Conservation (phyloP, 92 coral and sea anemone genomes). For the Actinostola sp. region DNA sequence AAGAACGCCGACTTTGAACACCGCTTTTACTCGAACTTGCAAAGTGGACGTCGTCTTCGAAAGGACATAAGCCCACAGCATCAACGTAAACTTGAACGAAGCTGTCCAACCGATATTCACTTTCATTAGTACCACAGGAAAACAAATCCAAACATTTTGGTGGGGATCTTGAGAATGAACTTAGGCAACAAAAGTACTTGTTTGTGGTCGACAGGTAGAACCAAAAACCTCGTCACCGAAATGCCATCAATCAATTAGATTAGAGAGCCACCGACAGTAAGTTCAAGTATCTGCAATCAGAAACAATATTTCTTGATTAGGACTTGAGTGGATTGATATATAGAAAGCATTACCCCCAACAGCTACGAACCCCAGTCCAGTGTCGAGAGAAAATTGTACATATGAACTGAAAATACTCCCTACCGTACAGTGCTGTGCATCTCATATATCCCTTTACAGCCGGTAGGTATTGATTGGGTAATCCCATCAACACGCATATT, state of each 20-base stretch:
- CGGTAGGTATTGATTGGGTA: no score
- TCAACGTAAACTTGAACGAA: conserved; percentile 1
- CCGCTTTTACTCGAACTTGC: neutral
- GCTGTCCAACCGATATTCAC: neutral
- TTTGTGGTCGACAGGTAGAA: neutral
- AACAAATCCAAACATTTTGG: neutral
- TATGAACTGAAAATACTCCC: no score
- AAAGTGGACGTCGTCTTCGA: neutral
- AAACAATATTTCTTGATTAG: neutral
- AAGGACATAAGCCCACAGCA: neutral
- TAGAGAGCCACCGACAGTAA: neutral
- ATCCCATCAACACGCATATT: no score
- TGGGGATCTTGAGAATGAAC: no score
- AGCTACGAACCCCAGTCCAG: conserved; percentile 10
- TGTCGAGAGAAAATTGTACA: no score
- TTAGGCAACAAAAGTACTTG: no score
- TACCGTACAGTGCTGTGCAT: no score
- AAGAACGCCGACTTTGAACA: conserved; percentile 28
- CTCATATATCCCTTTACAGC: no score
- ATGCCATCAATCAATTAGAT: neutral
- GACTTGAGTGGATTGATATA: neutral
- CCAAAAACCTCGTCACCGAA: neutral
- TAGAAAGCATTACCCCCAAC: conserved; percentile 2
- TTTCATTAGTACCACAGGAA: neutral
- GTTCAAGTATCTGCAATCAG: conserved; percentile 7